Conservation (phyloP, 2,113 vertebrate species). For the Labeo rohita region DNA sequence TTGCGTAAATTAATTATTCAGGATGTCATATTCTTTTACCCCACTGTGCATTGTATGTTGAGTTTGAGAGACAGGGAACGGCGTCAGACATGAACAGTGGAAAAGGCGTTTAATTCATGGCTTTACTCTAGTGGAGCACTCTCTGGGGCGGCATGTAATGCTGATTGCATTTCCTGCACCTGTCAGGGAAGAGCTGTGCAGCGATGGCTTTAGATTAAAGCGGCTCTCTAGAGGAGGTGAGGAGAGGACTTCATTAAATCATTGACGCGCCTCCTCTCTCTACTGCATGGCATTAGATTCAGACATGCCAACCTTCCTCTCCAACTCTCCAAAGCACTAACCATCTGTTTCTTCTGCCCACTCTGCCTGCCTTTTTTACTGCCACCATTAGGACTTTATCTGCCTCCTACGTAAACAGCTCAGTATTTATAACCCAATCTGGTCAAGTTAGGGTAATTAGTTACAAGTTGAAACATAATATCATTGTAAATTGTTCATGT, state of each 20-base stretch:
- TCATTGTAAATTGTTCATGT: slow-evolving; percentile 17
- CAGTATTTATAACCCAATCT: slow-evolving; percentile 47
- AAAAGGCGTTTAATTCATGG: slow-evolving; percentile 45
- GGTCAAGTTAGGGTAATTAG: slow-evolving; percentile 17
- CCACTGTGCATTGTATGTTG: neutral
- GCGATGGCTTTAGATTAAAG: slow-evolving; percentile 56
- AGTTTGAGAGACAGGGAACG: slow-evolving; percentile 10
- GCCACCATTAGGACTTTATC: slow-evolving; percentile 25
- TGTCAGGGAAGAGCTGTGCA: slow-evolving; percentile 47
- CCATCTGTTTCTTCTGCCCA: slow-evolving; percentile 54
- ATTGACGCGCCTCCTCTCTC: slow-evolving; percentile 47
- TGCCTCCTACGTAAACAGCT: slow-evolving; percentile 36
- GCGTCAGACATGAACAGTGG: neutral
- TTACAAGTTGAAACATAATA: slow-evolving; percentile 9
- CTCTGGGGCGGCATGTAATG: slow-evolving; percentile 43
- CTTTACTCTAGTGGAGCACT: slow-evolving; percentile 46
- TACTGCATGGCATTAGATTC: slow-evolving; percentile 31
- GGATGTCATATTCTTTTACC: neutral
- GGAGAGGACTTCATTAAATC: slow-evolving; percentile 60
- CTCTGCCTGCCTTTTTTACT: slow-evolving; percentile 38
- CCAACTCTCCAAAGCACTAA: slow-evolving; percentile 42
- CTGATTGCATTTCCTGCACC: slow-evolving; percentile 56
- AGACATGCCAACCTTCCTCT: slow-evolving; percentile 18
- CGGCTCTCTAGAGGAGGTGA: slow-evolving; percentile 45
- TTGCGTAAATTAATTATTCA: slow-evolving; percentile 12